Evolutionary conservation across 92 coral and sea anemone genomes (phyloP), one percentile per base, ranked within the genome.

Genomic region (Micromussa lordhowensis): DNA sequence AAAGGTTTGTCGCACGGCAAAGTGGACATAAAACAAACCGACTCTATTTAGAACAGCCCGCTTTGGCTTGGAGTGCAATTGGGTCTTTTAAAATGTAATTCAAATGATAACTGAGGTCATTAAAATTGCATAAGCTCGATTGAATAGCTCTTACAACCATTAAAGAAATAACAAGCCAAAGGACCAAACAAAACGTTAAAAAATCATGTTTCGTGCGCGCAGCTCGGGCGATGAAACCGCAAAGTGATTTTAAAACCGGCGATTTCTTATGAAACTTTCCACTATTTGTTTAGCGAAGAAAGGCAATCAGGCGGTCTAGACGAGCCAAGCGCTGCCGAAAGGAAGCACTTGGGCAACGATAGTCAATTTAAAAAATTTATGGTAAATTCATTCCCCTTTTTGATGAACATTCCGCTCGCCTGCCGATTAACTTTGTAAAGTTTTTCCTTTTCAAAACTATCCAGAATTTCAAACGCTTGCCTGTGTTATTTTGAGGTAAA

Each of bases 321-420:
- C 77, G 53, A 68, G 22, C 63, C 44, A 44, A 69, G 66, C 66
- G 70, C 63, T 21, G 54, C 89, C 30, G 54, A 86, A 26, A 86
- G 89, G 89, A 86, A 86, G 77, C 89, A 28, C 89, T 63, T 49
- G 28, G 83, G 68, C 16, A 76, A 77, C 77, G 72, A 63, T 29
- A 28, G 68, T 30, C 83, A 77, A 61, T 38, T 21, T 18, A 29
- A 86, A 63, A 70, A 77, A 85, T 76, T 44, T 85, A 77, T 85
- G 82, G 58, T 58, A 61, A 76, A 64, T 64, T 77, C 30, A 61
- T 63, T 77, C 55, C 53, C 35, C 22, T 6, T 59, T 66, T 77
- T 36, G 9, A 54, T 71, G 17, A 63, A 40, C 30, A 77, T 86
- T 77, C 61, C 10, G 21, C 83, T 26, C 82, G 77, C 57, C 11